Evolutionary conservation across 2,797 vertebrate species (phyloP).

Genomic region (Fundulus diaphanus): DNA sequence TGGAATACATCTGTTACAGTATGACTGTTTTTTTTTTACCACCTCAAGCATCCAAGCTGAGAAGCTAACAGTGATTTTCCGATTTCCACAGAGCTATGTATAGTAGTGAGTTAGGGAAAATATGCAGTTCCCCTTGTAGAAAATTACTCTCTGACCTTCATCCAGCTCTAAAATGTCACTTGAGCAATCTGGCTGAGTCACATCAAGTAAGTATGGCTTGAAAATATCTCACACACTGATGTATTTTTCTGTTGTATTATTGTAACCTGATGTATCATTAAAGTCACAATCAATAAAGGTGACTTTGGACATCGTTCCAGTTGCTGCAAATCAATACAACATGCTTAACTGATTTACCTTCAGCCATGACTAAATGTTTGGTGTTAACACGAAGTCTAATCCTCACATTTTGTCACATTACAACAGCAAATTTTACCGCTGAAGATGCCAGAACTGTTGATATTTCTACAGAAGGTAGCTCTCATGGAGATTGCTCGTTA

Average conservation of each 20-base stretch:
- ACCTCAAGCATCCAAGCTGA: not conserved
- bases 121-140: not conserved
- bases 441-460: too few relatives aligned
- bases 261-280: not conserved
- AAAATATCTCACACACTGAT: not conserved
- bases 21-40: not conserved
- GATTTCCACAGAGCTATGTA: not conserved
- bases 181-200: not conserved
- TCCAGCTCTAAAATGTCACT: not conserved
- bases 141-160: slow-evolving; percentile 5
- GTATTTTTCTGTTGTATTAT: not conserved
- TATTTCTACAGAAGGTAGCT: too few relatives aligned
- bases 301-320: not conserved
- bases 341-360: not conserved
- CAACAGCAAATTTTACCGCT: not conserved
- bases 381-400: not conserved
- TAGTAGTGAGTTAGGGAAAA: not conserved
- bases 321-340: not conserved
- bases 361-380: not conserved
- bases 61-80: not conserved
- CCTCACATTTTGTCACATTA: not conserved
- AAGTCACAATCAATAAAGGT: not conserved
- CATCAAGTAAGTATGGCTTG: not conserved
- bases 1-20: slow-evolving; percentile 2
- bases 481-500: too few relatives aligned